phyloP scores from a whole-genome alignment of 2,888 invertebrate species.

The Meiosimyza platycephala region DNA sequence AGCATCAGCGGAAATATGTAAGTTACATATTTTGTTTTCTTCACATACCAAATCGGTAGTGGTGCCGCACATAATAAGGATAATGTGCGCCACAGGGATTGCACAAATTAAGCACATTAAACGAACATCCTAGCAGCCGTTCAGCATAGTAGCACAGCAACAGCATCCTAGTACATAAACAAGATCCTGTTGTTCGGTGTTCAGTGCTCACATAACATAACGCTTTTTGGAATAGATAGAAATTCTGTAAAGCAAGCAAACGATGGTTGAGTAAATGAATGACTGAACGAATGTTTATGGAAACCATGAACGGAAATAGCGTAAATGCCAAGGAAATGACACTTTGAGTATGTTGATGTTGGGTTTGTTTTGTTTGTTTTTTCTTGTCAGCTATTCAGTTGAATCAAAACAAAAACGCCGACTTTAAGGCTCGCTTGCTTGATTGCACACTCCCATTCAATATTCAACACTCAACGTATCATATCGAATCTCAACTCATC shows the following conservation, averaged over 20 bases:
- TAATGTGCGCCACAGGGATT: slow-evolving; percentile 33
- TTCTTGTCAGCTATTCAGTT: slow-evolving; percentile 36
- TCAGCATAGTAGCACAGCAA: background rate
- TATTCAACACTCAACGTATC: no score
- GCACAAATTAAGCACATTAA: slow-evolving; percentile 36
- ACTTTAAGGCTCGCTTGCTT: background rate
- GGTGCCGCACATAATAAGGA: slow-evolving; percentile 27
- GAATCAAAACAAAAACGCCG: background rate
- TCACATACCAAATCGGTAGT: background rate
- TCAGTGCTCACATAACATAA: no score
- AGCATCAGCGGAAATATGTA: slow-evolving; percentile 23
- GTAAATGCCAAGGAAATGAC: slow-evolving; percentile 24
- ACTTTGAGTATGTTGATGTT: slow-evolving; percentile 7
- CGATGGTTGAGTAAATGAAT: background rate
- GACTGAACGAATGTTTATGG: background rate
- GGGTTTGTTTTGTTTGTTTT: background rate
- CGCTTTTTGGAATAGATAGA: no score
- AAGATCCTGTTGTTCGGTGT: no score
- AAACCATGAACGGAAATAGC: slow-evolving; percentile 1
- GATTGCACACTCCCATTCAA: no score
- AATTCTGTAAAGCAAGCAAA: background rate
- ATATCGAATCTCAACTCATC: background rate
- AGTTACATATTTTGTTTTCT: slow-evolving; percentile 12
- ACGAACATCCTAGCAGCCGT: slow-evolving; percentile 14
- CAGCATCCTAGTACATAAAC: slow-evolving; percentile 31